Conservation (phyloP, 2,888 invertebrate species). For the Colletes collaris region DNA sequence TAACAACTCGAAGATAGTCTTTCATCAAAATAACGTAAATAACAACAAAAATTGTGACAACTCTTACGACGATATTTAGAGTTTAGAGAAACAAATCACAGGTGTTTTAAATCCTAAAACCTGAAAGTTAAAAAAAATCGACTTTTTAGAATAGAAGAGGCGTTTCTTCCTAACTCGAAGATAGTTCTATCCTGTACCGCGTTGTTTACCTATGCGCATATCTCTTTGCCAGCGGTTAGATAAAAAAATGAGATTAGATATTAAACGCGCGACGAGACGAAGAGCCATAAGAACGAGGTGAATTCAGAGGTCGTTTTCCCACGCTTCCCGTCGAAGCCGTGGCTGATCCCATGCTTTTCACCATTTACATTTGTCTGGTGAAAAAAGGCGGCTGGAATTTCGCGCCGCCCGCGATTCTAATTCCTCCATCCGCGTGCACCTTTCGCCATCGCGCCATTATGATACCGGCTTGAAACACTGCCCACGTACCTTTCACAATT, state of each 20-base stretch:
- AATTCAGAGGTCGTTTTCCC: conserved; percentile 50
- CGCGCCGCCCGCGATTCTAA: conserved; percentile 55
- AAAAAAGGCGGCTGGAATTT: conserved; percentile 45
- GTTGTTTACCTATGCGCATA: too few species aligned
- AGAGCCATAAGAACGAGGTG: conserved; percentile 6
- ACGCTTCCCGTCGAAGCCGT: conserved; percentile 39
- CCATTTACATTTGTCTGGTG: conserved; percentile 26
- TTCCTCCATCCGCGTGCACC: conserved; percentile 45
- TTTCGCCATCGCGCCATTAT: conserved; percentile 54
- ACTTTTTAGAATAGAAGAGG: too few species aligned
- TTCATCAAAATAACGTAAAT: too few species aligned
- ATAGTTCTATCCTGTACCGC: too few species aligned
- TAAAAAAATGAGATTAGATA: conserved; percentile 18
- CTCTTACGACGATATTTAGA: too few species aligned
- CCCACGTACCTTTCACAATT: conserved; percentile 53
- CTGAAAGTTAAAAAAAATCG: too few species aligned
- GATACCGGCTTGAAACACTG: conserved; percentile 44
- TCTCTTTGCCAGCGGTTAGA: background rate
- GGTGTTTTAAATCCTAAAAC: too few species aligned
- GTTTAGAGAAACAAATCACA: too few species aligned
- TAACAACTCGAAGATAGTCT: too few species aligned
- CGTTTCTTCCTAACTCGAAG: too few species aligned
- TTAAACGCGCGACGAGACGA: conserved; percentile 8
- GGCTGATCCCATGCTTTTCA: conserved; percentile 17
- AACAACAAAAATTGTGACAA: too few species aligned